A percentile compares a stretch with the other conserved stretches of the same genome.
Conservation (phyloP, 2,113 vertebrate genomes). For the Podarcis muralis region DNA sequence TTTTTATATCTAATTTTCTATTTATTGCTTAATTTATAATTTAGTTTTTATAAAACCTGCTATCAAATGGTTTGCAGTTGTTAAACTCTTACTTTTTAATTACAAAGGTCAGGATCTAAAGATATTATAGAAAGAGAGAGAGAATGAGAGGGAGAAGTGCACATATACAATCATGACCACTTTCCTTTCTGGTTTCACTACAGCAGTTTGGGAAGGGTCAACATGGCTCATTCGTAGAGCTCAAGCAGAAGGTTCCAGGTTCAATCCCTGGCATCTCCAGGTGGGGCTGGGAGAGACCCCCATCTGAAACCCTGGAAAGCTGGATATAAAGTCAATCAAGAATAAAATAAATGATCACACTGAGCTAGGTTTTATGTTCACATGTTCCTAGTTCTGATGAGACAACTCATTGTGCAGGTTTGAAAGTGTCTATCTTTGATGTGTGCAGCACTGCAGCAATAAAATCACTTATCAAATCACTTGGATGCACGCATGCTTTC, state of each 20-base stretch:
- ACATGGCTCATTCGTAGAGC: too few relatives aligned
- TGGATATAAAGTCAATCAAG: too few relatives aligned
- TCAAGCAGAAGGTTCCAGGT: too few relatives aligned
- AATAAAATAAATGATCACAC: too few relatives aligned
- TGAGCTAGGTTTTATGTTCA: too few relatives aligned
- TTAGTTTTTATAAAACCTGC: neutral
- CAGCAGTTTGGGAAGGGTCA: neutral
- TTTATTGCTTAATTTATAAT: slow-evolving; percentile 9
- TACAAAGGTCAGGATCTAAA: neutral
- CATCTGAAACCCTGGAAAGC: too few relatives aligned
- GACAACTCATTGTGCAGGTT: neutral
- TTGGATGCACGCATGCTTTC: neutral
- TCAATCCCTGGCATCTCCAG: too few relatives aligned
- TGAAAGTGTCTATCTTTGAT: neutral
- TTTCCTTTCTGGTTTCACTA: neutral
- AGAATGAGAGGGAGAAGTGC: neutral
- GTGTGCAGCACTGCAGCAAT: neutral
- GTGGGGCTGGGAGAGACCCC: too few relatives aligned
- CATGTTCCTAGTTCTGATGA: neutral
- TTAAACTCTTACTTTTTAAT: neutral
- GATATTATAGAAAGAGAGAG: neutral
- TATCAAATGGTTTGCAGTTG: neutral
- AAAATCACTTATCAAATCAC: too few relatives aligned
- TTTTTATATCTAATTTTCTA: neutral
- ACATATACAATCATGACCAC: too few relatives aligned